Evolutionary conservation across 2,888 invertebrate genomes (phyloP).

Genomic region (Pristionchus fissidentatus): DNA sequence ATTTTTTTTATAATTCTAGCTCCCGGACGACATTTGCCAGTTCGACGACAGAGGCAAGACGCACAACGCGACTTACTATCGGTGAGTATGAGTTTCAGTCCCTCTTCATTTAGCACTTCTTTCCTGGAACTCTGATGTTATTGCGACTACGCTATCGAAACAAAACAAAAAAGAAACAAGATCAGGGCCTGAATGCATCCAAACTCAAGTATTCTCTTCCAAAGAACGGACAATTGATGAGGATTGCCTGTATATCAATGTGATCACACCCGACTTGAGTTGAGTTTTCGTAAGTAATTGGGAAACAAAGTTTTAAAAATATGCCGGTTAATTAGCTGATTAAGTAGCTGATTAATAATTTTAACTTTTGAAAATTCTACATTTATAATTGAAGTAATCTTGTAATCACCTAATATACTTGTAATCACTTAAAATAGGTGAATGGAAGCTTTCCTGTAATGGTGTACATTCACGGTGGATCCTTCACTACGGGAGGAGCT

Average conservation of each 20-base stretch:
- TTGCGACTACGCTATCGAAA: no score
- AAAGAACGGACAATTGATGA: background rate
- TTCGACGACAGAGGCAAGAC: background rate
- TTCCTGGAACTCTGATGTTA: no score
- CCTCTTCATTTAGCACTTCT: no score
- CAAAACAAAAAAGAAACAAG: no score
- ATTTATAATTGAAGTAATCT: no score
- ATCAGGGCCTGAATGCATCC: background rate
- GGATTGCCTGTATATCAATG: conserved; percentile 9
- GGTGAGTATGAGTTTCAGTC: no score
- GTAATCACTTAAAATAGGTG: background rate
- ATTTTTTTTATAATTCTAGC: background rate
- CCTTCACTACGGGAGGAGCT: background rate
- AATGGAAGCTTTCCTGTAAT: background rate
- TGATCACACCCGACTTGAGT: background rate
- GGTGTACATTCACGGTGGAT: conserved; percentile 19
- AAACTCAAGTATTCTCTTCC: background rate
- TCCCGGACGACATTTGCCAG: conserved; percentile 3
- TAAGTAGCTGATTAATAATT: background rate
- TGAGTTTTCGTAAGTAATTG: background rate
- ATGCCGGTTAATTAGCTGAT: background rate
- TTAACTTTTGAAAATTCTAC: no score
- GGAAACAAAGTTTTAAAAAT: background rate
- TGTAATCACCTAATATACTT: no score
- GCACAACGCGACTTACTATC: conserved; percentile 28